phyloP scores from a whole-genome alignment of 2,888 invertebrate genomes.

The Priapulus caudatus region DNA sequence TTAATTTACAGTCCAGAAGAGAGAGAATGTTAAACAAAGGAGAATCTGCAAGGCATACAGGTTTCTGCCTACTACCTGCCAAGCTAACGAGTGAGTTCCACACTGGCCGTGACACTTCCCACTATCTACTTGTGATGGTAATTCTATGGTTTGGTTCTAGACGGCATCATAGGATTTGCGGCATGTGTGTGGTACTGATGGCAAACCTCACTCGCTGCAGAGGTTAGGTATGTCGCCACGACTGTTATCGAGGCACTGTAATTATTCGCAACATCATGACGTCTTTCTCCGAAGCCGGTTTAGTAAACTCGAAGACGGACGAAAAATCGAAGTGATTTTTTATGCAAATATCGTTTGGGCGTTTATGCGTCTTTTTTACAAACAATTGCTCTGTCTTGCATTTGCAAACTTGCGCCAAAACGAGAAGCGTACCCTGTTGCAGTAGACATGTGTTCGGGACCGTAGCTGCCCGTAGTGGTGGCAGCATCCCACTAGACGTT shows the following conservation, averaged over 20 bases:
- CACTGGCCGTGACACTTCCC: conserved; percentile 58
- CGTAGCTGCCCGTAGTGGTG: too few species aligned
- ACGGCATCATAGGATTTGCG: conserved; percentile 53
- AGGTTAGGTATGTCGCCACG: too few species aligned
- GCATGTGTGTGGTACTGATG: conserved; percentile 53
- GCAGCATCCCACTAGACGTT: too few species aligned
- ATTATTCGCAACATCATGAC: neutral
- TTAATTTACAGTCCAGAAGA: conserved; percentile 58
- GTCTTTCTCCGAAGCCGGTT: neutral
- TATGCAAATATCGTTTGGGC: neutral
- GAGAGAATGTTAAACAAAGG: conserved; percentile 65
- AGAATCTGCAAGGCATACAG: conserved; percentile 60
- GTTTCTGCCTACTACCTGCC: conserved; percentile 64
- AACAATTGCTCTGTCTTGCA: too few species aligned
- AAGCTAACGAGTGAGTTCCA: conserved; percentile 69
- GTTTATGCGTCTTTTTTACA: conserved; percentile 36
- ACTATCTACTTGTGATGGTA: conserved; percentile 61
- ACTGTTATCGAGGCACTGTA: too few species aligned
- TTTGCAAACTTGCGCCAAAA: too few species aligned
- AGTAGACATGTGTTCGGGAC: too few species aligned
- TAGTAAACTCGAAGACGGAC: too few species aligned
- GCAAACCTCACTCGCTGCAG: conserved; percentile 59
- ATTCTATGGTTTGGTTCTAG: conserved; percentile 60
- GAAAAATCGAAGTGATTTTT: neutral
- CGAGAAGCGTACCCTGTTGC: too few species aligned